Percentiles rank a stretch among this genome's conserved stretches.
Evolutionary conservation across 2,888 invertebrate genomes (phyloP).

Genomic region (Habrosyne pyritoides): DNA sequence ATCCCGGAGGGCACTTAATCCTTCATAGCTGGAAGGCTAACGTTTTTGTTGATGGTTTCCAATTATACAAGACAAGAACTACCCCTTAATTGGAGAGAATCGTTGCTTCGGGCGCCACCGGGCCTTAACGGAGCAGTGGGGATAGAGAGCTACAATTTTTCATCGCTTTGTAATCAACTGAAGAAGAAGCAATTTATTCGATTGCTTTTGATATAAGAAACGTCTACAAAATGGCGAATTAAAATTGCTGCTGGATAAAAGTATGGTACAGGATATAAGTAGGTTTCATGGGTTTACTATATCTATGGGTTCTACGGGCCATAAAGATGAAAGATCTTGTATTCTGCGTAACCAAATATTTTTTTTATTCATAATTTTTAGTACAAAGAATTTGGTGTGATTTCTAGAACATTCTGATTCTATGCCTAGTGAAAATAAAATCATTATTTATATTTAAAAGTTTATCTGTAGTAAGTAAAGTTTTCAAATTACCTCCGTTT

Average conservation of each 20-base stretch:
- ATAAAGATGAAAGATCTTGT: too few species aligned
- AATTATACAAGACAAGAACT: slow-evolving; percentile 73
- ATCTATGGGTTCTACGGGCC: too few species aligned
- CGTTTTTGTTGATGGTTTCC: slow-evolving; percentile 59
- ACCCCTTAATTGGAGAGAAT: slow-evolving; percentile 72
- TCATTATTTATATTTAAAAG: too few species aligned
- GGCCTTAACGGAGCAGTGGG: slow-evolving; percentile 38
- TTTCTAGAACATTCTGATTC: too few species aligned
- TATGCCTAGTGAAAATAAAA: too few species aligned
- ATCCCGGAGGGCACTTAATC: slow-evolving; percentile 51
- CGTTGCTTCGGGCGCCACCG: slow-evolving; percentile 54
- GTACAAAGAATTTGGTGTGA: too few species aligned
- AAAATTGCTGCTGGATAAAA: slow-evolving; percentile 14
- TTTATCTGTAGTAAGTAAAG: too few species aligned
- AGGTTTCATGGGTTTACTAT: background rate
- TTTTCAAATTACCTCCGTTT: too few species aligned
- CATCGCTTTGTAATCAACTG: slow-evolving; percentile 45
- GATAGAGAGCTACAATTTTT: slow-evolving; percentile 42
- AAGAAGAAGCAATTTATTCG: slow-evolving; percentile 33
- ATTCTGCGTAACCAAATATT: too few species aligned
- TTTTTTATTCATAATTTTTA: too few species aligned
- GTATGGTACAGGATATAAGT: slow-evolving; percentile 15
- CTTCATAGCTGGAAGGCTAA: slow-evolving; percentile 46
- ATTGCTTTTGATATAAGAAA: slow-evolving; percentile 29
- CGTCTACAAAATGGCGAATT: slow-evolving; percentile 27